These are phyloP conservation scores for Enhydra lutris DNA, from an alignment of 2,113 vertebrate genomes.

Conservation along the genomic window DNA sequence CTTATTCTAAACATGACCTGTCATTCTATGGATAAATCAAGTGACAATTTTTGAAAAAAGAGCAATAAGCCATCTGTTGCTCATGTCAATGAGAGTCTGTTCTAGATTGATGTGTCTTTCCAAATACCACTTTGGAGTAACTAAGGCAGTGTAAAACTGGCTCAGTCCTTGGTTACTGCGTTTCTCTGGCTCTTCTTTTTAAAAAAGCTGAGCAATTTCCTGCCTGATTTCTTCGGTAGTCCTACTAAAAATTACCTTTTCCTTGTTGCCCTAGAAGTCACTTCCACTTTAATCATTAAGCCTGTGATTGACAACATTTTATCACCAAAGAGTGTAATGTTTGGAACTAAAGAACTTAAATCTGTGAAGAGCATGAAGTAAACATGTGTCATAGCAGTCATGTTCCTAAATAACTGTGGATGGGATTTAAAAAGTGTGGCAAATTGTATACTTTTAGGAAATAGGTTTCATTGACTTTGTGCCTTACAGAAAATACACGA, in stretches of 20 bases:
- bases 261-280: background rate
- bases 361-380: background rate
- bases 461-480: background rate
- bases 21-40: background rate
- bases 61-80: background rate
- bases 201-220: constrained; percentile 32
- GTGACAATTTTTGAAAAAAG: background rate
- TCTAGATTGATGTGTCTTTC: background rate
- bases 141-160: background rate
- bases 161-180: background rate
- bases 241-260: constrained; percentile 37
- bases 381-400: background rate
- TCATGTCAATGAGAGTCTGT: background rate
- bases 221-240: constrained; percentile 42
- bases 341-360: constrained; percentile 27
- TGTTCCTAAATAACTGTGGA: background rate
- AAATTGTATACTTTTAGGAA: background rate
- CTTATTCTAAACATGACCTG: background rate
- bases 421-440: background rate
- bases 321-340: constrained; percentile 17
- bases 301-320: constrained; percentile 1
- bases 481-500: background rate
- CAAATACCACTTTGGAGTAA: background rate
- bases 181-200: background rate
- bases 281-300: constrained; percentile 2